Base-by-base conservation (phyloP, 2,888 invertebrate species). In the Volucella bombylans region DNA sequence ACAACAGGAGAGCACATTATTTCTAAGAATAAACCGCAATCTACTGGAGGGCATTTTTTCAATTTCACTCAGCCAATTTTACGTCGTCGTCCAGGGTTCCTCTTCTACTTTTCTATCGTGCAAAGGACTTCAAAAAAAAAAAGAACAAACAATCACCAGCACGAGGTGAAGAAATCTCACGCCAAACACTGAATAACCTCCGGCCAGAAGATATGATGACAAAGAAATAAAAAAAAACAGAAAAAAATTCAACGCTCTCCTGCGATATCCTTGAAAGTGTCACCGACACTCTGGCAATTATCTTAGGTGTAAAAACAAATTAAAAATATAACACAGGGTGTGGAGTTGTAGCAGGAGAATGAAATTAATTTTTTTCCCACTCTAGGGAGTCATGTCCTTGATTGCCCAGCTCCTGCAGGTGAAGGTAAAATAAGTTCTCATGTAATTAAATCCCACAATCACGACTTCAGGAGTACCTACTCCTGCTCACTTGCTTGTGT, bases 201-300 rank as follows among this genome's bases (percentile, higher is more conserved):
- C 23, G 67, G 85, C 39, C 71, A 71, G 61, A 47, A 72, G 49
- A 85, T 54, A 31, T 31, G 31, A 31, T 31, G 31, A 31, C 31
- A 31, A 31, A 31, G 52, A 64, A 54, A 45, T 39, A 38, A 59
- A 38, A 52, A 41, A 64, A 71, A 64, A 43, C 4, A 49, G 49
- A 38, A 59, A 59, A 15, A 45, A 65, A 57, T 45, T 39, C 57
- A 62, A 76, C 72, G 41, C 68, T 72, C 80, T 77, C 85, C 76
- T 85, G 76, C 57, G 81, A 76, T 68, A 85, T 85, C 81, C 88
- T 88, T 86, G 87, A 87, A 88, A 88, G 89, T 90, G 91, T 90
- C 90, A 91, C 87, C 90, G 89, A 87, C 91, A 91, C 88, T 90
- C 90, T 77, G 88, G 90, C 90, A 91, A 91, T 91, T 91, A 91